phyloP scores from a whole-genome alignment of 2,113 vertebrate genomes.

The Pterocles orientalis region DNA sequence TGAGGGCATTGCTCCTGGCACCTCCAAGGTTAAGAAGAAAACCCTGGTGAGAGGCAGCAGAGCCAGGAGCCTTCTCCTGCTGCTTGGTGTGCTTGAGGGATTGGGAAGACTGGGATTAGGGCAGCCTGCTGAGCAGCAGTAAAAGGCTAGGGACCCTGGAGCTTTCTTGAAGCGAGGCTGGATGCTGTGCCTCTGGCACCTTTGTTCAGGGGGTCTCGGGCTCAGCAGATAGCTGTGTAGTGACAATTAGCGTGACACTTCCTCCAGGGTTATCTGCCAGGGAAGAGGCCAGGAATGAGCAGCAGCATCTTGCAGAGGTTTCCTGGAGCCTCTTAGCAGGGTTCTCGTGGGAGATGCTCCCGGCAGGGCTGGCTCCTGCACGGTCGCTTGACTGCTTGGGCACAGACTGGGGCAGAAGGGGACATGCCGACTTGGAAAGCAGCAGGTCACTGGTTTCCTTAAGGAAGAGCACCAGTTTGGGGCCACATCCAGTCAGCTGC shows the following conservation, averaged over 20 bases:
- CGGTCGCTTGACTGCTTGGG: background rate
- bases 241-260: background rate
- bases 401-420: background rate
- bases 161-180: background rate
- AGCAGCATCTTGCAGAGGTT: background rate
- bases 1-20: background rate
- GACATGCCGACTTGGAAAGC: background rate
- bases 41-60: background rate
- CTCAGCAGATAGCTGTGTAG: rapidly evolving
- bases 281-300: background rate
- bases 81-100: background rate
- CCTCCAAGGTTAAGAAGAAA: background rate
- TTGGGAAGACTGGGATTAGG: background rate
- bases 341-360: background rate
- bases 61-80: background rate
- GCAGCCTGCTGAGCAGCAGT: background rate
- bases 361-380: background rate
- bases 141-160: background rate
- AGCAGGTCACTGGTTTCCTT: background rate
- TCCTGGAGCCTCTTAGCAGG: background rate
- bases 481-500: background rate
- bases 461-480: background rate
- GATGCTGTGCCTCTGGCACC: background rate
- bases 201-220: background rate
- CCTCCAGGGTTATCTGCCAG: background rate